Conservation (phyloP, 2,888 invertebrate species). For the Nomada goodeniana region DNA sequence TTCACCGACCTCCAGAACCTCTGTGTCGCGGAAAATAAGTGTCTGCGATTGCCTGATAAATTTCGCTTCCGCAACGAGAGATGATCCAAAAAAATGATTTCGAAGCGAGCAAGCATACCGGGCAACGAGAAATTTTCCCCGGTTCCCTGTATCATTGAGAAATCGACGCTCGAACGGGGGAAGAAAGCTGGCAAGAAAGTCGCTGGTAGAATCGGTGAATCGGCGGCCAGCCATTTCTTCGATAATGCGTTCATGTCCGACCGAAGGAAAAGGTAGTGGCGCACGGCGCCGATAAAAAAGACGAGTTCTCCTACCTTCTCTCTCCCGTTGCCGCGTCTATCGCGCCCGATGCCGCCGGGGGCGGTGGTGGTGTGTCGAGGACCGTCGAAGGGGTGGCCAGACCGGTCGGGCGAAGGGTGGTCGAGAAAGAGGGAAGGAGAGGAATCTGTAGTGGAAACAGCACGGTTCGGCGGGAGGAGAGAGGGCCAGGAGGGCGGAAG, state of each 20-base stretch:
- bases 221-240: slow-evolving; percentile 83
- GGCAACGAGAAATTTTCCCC: not conserved
- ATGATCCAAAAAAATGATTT: too few relatives aligned
- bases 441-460: slow-evolving; percentile 45
- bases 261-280: slow-evolving; percentile 79
- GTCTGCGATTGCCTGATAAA: too few relatives aligned
- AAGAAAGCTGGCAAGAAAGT: not conserved
- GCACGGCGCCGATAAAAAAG: slow-evolving; percentile 82
- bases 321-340: slow-evolving; percentile 71
- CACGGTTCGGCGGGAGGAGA: slow-evolving; percentile 33
- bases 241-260: slow-evolving; percentile 82
- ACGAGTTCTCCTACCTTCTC: slow-evolving; percentile 70
- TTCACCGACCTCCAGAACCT: too few relatives aligned
- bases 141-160: slow-evolving; percentile 2
- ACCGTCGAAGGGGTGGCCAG: slow-evolving; percentile 72
- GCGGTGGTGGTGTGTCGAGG: slow-evolving; percentile 74
- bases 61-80: too few relatives aligned
- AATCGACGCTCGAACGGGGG: too few relatives aligned
- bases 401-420: slow-evolving; percentile 60
- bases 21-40: too few relatives aligned
- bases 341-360: slow-evolving; percentile 69
- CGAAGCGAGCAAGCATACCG: too few relatives aligned
- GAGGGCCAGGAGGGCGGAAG: slow-evolving; percentile 55
- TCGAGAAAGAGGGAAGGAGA: slow-evolving; percentile 51
- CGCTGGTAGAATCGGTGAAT: slow-evolving; percentile 27